Base-by-base conservation (phyloP, 2,888 invertebrate species). In the Mesorhabditis belari region DNA sequence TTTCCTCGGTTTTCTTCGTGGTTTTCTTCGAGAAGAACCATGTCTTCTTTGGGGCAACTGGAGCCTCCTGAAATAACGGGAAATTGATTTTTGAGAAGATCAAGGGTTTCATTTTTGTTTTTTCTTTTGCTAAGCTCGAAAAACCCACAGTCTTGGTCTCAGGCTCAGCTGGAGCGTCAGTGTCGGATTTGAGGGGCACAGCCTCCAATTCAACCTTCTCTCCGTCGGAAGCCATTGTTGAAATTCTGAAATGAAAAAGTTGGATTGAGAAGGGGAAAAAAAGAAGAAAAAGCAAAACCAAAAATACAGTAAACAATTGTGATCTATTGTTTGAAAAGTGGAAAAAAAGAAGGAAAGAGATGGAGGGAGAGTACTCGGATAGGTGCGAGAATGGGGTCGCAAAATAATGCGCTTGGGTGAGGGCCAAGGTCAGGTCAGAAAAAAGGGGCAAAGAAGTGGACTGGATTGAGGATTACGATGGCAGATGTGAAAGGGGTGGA, bases 181-280 rank as follows among this genome's bases (percentile, higher is more conserved):
- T 69, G 61, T 75, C 74, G 49, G 64, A 60, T 66, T 76, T 77
- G 19, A 77, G 70, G 24, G 77, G 77, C 25, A 73, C 69, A 58
- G 74, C 66, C 64, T 76, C 66, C 61, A 73, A 56, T 55, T 75
- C 76, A 49, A 71, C 66, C 66, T 75, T 67, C 24, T 57, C 53
- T 24, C 59, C 62, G 54, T 66, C 67, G 54, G 65, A 44, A 24
- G 60, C 44, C 67, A 70, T 70, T 4, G 21, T 35, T 21, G 51
- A 50, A 21, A 50, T 21, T 1, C 17, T 6, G 51, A 19, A 50
- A 21, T 9, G 19, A 21, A 23, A 50, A 21, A 1, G 12, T 9
- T 9, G 51, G 51, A 35, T 35, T 35, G 44, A n/a, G n/a, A 35
- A 35, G 44, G 12, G n/a, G n/a, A 17, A n/a, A n/a, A 35, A 35